phyloP scores from a whole-genome alignment of 2,113 vertebrate genomes.

The Bubo blakistoni region DNA sequence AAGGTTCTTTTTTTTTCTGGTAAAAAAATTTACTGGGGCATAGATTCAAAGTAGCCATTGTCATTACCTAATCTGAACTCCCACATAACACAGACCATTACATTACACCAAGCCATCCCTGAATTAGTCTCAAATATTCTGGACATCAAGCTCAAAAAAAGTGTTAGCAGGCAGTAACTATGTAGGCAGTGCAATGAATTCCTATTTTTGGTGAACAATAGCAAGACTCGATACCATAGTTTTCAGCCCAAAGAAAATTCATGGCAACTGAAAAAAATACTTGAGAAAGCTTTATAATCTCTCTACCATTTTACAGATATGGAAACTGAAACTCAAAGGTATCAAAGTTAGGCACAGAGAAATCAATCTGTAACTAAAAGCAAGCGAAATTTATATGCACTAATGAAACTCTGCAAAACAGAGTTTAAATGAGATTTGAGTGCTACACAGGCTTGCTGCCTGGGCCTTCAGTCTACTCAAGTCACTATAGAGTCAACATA shows the following conservation, averaged over 20 bases:
- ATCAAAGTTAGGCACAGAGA: not conserved
- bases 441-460: not conserved
- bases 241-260: not conserved
- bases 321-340: not conserved
- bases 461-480: not conserved
- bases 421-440: not conserved
- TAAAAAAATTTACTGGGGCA: not conserved
- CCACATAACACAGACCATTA: not conserved
- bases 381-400: not conserved
- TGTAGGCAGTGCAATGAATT: not conserved
- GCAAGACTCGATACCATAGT: not conserved
- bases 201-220: not conserved
- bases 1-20: not conserved
- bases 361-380: not conserved
- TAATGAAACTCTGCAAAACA: not conserved
- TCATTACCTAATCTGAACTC: not conserved
- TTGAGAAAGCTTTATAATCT: not conserved
- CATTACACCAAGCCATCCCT: not conserved
- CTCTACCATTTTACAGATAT: not conserved
- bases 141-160: not conserved
- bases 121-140: not conserved
- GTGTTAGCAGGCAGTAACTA: not conserved
- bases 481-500: not conserved
- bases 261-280: not conserved
- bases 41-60: not conserved